Percentiles rank a stretch among this genome's conserved stretches.
Conservation (phyloP, 2,113 vertebrate genomes). For the Stegostoma tigrinum region DNA sequence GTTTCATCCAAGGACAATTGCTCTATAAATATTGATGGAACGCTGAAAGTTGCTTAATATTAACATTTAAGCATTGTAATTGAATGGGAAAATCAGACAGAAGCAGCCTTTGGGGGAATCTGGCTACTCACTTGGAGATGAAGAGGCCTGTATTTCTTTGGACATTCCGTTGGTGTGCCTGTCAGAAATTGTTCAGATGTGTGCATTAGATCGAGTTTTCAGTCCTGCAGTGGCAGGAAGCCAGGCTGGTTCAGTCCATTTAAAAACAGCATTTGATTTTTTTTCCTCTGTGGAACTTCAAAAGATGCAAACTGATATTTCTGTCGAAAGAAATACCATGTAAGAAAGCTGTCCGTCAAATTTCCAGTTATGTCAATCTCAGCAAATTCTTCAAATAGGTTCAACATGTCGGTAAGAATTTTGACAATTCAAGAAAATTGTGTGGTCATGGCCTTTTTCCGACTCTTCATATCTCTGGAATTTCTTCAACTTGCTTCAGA, state of each 20-base stretch:
- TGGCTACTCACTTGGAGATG: not conserved
- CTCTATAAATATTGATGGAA: constrained; percentile 7
- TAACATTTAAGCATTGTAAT: no score
- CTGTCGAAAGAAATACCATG: not conserved
- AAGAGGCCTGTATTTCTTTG: not conserved
- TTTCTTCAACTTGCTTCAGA: not conserved
- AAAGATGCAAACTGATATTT: not conserved
- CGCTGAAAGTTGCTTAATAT: not conserved
- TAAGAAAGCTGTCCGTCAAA: not conserved
- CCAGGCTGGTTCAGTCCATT: not conserved
- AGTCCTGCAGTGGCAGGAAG: not conserved
- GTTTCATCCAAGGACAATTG: not conserved
- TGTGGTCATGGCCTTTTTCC: not conserved
- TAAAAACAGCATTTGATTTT: not conserved
- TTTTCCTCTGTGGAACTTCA: not conserved
- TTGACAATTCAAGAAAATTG: not conserved
- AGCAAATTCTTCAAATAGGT: not conserved
- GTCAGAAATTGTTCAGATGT: no score
- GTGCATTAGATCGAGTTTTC: not conserved
- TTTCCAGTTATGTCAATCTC: not conserved
- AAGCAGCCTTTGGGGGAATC: not conserved
- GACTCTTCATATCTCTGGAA: not conserved
- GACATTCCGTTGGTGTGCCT: not conserved
- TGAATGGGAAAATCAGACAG: not conserved
- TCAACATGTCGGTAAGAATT: not conserved